A percentile compares a stretch with the other conserved stretches of the same genome.
Evolutionary conservation across 2,113 vertebrate genomes (phyloP).

Genomic region (Polypterus bichir): DNA sequence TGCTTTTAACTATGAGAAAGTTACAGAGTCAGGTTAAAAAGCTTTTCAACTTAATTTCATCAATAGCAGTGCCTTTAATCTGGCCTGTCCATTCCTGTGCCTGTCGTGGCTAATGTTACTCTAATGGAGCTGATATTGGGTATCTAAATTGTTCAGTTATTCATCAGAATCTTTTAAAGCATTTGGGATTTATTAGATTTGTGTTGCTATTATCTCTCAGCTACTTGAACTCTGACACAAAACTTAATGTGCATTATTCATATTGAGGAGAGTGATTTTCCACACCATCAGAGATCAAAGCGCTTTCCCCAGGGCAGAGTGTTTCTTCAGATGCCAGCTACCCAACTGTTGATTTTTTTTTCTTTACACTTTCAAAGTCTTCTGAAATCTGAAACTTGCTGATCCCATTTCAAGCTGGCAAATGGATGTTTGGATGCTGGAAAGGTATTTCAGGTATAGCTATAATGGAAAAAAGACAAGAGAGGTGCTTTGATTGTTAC

Average conservation of each 20-base stretch:
- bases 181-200: slow-evolving; percentile 5
- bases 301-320: neutral
- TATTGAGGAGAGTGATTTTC: slow-evolving; percentile 11
- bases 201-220: slow-evolving; percentile 7
- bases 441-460: too few relatives aligned
- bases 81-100: neutral
- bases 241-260: slow-evolving; percentile 17
- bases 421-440: too few relatives aligned
- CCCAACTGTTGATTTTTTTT: slow-evolving; percentile 6
- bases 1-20: neutral
- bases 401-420: neutral
- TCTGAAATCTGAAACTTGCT: slow-evolving; percentile 5
- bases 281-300: slow-evolving; percentile 8
- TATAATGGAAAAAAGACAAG: too few relatives aligned
- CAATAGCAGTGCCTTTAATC: neutral
- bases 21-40: neutral
- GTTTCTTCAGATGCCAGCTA: neutral
- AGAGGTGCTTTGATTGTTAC: too few relatives aligned
- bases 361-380: neutral
- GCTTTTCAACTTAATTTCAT: neutral
- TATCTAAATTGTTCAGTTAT: slow-evolving; percentile 2
- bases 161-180: slow-evolving; percentile 2
- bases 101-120: neutral
- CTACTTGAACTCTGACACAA: slow-evolving; percentile 12
- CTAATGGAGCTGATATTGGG: neutral